Percentiles rank a stretch among this genome's conserved stretches.
These are phyloP conservation scores for Bembecia ichneumoniformis DNA, from an alignment of 2,888 invertebrate species.

Conservation along the genomic window DNA sequence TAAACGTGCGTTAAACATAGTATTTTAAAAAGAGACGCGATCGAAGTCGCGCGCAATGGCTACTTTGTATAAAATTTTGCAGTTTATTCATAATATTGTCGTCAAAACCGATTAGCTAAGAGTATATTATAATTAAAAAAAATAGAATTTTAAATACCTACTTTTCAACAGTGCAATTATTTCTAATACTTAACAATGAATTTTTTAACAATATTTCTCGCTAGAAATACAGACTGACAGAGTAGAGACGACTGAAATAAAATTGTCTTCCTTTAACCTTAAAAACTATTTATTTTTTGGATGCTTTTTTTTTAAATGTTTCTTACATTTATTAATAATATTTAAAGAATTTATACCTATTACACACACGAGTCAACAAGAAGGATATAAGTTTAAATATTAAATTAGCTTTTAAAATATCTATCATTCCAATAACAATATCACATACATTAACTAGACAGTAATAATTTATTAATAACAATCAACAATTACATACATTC, in stretches of 20 bases:
- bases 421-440: constrained; percentile 68
- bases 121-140: too few relatives aligned
- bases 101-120: too few relatives aligned
- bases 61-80: too few relatives aligned
- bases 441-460: constrained; percentile 68
- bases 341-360: constrained; percentile 18
- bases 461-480: constrained; percentile 50
- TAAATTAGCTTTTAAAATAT: constrained; percentile 57
- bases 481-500: constrained; percentile 62
- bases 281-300: background rate
- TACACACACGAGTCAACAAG: constrained; percentile 67
- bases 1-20: too few relatives aligned
- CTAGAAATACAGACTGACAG: background rate
- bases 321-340: constrained; percentile 1
- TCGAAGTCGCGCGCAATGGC: too few relatives aligned
- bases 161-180: background rate
- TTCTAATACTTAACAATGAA: background rate
- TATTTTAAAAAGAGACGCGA: too few relatives aligned
- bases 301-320: background rate
- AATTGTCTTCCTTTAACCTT: background rate
- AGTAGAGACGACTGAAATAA: background rate
- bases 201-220: background rate
- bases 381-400: constrained; percentile 52
- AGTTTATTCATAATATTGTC: too few relatives aligned
- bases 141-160: background rate